Evolutionary conservation across 2,797 vertebrate species (phyloP), one percentile per base, ranked within the genome.

Genomic region (Poeciliopsis paucimaculata): DNA sequence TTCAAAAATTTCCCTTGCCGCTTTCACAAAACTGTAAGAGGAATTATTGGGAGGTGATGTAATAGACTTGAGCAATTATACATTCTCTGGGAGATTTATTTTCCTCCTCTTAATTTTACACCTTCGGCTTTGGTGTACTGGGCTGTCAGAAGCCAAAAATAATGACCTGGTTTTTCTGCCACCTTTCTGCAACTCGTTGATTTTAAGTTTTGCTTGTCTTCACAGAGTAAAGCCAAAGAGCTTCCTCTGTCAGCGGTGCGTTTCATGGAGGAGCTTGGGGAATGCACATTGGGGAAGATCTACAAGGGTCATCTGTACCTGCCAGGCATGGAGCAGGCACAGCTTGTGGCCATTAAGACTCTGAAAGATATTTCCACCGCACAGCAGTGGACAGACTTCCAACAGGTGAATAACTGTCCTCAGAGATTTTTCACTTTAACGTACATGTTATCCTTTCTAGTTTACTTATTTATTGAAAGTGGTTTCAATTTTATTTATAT

Each of bases 251-350:
- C 98, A 0, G 98, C 98, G 0, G 98, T 99, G 15, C 98, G 97
- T 47, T 99, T 99, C 94, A 99, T 99, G 98, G 98, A 99, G 95
- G 98, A 99, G 89, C 85, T 99, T 31, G 98, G 98, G 0, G 98
- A 99, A 49, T 98, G 98, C 20, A 74, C 90, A 0, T 94, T 99
- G 0, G 98, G 98, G 28, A 99, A 99, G 95, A 97, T 99, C 94
- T 99, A 99, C 94, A 99, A 99, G 89, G 98, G 98, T 28, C 98
- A 99, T 77, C 97, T 99, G 86, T 99, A 99, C 90, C 96, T 99
- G 55, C 98, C 98, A 0, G 98, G 98, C 82, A 99, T 99, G 98
- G 98, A 99, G 83, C 98, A 98, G 36, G 97, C 98, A 1, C 98
- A 99, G 89, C 95, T 99, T 0, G 96, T 99, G 76, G 98, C 98